phyloP scores from a whole-genome alignment of 2,888 invertebrate species.

The Drosophila robusta region DNA sequence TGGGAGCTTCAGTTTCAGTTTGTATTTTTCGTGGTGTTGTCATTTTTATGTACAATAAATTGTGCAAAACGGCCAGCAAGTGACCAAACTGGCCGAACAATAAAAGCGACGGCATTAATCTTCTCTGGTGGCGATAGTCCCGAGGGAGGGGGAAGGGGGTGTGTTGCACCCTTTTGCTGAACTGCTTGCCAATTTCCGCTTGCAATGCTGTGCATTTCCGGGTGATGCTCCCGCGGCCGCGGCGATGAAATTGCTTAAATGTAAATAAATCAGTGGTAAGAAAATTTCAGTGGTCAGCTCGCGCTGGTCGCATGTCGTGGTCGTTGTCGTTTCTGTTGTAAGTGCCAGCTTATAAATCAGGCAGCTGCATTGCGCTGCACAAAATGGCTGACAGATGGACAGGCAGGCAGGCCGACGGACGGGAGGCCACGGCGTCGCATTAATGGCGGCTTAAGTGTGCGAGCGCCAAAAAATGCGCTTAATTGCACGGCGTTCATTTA shows the following conservation, averaged over 20 bases:
- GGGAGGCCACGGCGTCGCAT: conserved; percentile 48
- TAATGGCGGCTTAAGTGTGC: conserved; percentile 72
- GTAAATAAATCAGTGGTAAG: conserved; percentile 82
- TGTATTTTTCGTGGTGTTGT: conserved; percentile 35
- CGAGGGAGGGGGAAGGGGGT: neutral
- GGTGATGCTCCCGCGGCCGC: conserved; percentile 21
- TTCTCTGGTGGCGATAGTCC: conserved; percentile 40
- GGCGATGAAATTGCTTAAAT: conserved; percentile 82
- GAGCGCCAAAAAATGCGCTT: conserved; percentile 47
- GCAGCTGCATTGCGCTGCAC: conserved; percentile 60
- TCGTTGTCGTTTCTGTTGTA: conserved; percentile 53
- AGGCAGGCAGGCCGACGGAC: neutral
- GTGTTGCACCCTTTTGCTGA: conserved; percentile 34
- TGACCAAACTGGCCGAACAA: conserved; percentile 72
- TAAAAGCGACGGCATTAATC: conserved; percentile 75
- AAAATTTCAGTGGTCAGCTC: conserved; percentile 81
- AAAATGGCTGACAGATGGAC: conserved; percentile 57
- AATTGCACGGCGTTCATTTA: conserved; percentile 67
- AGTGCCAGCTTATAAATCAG: conserved; percentile 79
- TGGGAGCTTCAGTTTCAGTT: neutral
- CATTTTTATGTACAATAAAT: conserved; percentile 77
- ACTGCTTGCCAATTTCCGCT: conserved; percentile 76
- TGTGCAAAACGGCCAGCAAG: conserved; percentile 68
- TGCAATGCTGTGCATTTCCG: conserved; percentile 77
- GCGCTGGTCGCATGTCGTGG: conserved; percentile 24